Conservation (phyloP, 2,797 vertebrate genomes). For the Pachyuromys duprasi region DNA sequence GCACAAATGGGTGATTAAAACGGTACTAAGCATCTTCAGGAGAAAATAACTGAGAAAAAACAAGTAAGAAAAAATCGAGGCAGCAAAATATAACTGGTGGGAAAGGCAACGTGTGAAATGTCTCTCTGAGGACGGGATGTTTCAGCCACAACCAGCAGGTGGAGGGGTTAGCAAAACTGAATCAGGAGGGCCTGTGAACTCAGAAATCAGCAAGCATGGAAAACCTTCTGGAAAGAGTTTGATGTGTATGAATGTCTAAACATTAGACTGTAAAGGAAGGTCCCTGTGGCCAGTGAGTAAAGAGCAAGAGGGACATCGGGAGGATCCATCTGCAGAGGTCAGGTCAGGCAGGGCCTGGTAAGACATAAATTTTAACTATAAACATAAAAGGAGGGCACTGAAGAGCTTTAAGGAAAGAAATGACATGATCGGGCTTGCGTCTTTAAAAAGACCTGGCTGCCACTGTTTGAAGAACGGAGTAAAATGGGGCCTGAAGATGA, state of each 20-base stretch:
- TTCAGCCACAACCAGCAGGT: neutral
- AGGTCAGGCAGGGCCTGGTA: neutral
- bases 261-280: neutral
- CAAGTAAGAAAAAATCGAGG: neutral
- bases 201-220: neutral
- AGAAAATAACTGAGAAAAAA: conserved; percentile 26
- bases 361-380: conserved; percentile 50
- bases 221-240: conserved; percentile 1
- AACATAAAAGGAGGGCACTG: conserved; percentile 2
- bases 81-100: neutral
- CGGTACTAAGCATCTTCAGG: neutral
- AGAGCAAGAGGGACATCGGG: neutral
- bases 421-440: neutral
- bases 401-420: conserved; percentile 6
- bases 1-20: neutral
- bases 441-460: conserved; percentile 3
- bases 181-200: accelerated
- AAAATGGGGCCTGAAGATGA: neutral
- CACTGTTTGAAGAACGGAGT: neutral
- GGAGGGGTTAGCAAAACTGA: neutral
- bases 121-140: neutral
- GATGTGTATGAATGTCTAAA: neutral
- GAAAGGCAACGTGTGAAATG: neutral
- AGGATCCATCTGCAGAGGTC: neutral
- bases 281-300: neutral